Evolutionary conservation across 2,888 invertebrate species (phyloP).

Genomic region (Sarcophaga carnaria): DNA sequence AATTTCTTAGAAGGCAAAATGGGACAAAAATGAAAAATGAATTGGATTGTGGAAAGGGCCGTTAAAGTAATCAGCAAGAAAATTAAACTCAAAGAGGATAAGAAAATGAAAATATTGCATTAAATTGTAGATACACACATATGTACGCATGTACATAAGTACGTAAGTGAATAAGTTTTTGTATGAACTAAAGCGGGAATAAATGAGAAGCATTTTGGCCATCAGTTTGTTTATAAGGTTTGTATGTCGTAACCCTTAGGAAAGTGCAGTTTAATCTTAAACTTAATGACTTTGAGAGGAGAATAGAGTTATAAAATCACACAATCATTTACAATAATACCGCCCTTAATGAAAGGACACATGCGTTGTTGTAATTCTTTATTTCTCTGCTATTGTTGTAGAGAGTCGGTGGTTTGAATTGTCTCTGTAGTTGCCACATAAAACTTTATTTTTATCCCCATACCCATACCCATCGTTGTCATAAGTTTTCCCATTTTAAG

Average conservation of each 20-base stretch:
- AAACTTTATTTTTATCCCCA: not conserved
- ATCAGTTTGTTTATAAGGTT: constrained; percentile 24
- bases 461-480: not conserved
- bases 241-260: constrained; percentile 70
- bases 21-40: constrained; percentile 55
- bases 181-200: not conserved
- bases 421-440: not conserved
- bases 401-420: not conserved
- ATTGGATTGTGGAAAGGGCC: constrained; percentile 27
- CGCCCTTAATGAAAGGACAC: constrained; percentile 45
- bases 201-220: constrained; percentile 19
- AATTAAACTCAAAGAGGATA: constrained; percentile 13
- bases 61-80: constrained; percentile 43
- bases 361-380: constrained; percentile 15
- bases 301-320: constrained; percentile 37
- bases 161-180: constrained; percentile 1
- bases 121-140: not conserved
- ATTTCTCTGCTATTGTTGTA: constrained; percentile 12
- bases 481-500: not conserved
- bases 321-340: constrained; percentile 55
- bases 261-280: constrained; percentile 78
- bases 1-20: constrained; percentile 22
- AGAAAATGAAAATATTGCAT: constrained; percentile 42
- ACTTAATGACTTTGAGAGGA: constrained; percentile 74
- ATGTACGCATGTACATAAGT: not conserved